These are phyloP conservation scores for Tribolium madens DNA, from an alignment of 1,140 invertebrate species.

Conservation along the genomic window DNA sequence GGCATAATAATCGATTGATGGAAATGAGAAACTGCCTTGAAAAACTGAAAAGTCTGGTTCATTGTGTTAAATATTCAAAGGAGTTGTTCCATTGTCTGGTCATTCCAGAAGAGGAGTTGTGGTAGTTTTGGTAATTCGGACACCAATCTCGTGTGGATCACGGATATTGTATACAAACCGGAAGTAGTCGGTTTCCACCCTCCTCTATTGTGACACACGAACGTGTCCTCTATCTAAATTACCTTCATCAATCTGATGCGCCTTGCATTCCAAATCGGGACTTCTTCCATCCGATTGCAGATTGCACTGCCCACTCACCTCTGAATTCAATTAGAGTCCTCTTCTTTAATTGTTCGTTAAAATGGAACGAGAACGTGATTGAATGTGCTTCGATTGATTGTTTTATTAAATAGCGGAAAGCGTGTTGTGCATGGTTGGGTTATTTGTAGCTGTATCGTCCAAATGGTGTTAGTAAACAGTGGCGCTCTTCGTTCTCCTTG, in stretches of 20 bases:
- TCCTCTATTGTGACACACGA: slow-evolving; percentile 35
- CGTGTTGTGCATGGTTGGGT: background rate
- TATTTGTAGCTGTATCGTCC: slow-evolving; percentile 16
- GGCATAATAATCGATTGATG: slow-evolving; percentile 18
- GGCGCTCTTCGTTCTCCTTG: slow-evolving; percentile 22
- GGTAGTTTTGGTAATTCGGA: slow-evolving; percentile 35
- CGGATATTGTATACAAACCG: slow-evolving; percentile 40
- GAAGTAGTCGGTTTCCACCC: slow-evolving; percentile 34
- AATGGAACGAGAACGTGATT: slow-evolving; percentile 12
- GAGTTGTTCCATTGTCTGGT: slow-evolving; percentile 8
- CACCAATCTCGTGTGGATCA: slow-evolving; percentile 28
- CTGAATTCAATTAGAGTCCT: background rate
- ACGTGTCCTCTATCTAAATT: slow-evolving; percentile 42
- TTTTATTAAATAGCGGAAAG: slow-evolving; percentile 17
- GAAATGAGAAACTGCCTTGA: slow-evolving; percentile 21
- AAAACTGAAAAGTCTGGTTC: background rate
- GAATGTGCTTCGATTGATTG: slow-evolving; percentile 16
- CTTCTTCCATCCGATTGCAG: slow-evolving; percentile 24
- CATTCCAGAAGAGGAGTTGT: slow-evolving; percentile 28
- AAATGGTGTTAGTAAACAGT: slow-evolving; percentile 28
- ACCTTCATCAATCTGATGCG: slow-evolving; percentile 40
- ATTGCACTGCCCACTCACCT: slow-evolving; percentile 25
- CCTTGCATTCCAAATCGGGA: slow-evolving; percentile 28
- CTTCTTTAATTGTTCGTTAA: slow-evolving; percentile 6
- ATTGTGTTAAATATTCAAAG: slow-evolving; percentile 8